Conservation (phyloP, 2,888 invertebrate genomes). For the Drosophila mulleri region DNA sequence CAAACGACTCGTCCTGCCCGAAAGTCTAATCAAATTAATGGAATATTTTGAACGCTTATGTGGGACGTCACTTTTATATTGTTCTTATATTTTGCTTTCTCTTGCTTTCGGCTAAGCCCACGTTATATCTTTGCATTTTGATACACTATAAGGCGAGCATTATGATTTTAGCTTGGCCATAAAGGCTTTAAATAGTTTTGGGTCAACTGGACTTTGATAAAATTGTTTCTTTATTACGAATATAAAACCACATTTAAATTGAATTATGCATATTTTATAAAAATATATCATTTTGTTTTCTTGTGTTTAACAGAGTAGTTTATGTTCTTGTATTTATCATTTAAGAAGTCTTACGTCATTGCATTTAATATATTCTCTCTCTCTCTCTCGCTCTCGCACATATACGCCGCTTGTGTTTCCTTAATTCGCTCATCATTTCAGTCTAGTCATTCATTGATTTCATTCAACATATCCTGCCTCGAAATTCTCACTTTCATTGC, state of each 20-base stretch:
- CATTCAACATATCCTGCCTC: neutral
- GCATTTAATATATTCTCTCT: too few relatives aligned
- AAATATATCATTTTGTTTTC: too few relatives aligned
- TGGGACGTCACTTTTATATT: constrained; percentile 9
- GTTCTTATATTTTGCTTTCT: constrained; percentile 5
- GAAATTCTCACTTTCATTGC: neutral
- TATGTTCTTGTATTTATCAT: neutral
- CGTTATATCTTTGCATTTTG: constrained; percentile 8
- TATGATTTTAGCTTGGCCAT: constrained; percentile 8
- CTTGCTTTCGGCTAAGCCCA: constrained; percentile 1
- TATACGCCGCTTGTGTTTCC: neutral
- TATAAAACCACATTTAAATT: neutral
- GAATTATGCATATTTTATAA: too few relatives aligned
- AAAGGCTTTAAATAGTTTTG: constrained; percentile 23
- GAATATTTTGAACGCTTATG: constrained; percentile 65
- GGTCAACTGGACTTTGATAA: neutral
- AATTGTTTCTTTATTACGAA: neutral
- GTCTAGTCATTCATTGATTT: neutral
- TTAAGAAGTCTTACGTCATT: neutral
- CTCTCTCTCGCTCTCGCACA: neutral
- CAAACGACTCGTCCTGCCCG: constrained; percentile 28
- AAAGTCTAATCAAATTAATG: constrained; percentile 78
- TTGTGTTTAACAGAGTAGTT: too few relatives aligned
- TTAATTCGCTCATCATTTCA: neutral
- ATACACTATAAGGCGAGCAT: constrained; percentile 26